phyloP scores from a whole-genome alignment of 1,140 invertebrate species.

The Halyomorpha halys region DNA sequence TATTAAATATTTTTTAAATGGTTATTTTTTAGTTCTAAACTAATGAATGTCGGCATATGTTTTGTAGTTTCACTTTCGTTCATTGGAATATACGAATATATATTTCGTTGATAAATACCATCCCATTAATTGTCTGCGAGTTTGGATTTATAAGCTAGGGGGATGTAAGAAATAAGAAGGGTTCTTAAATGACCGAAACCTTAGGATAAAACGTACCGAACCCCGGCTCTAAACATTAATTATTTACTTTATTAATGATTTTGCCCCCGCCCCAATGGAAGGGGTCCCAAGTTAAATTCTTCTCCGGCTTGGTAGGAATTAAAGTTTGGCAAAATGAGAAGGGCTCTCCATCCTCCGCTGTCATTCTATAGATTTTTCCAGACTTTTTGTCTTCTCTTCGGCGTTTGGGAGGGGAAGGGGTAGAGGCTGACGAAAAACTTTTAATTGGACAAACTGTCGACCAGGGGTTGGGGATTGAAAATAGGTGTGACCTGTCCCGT shows the following conservation, averaged over 20 bases:
- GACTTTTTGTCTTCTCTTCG: slow-evolving; percentile 4
- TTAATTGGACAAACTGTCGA: slow-evolving; percentile 8
- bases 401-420: neutral
- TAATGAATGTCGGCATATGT: too few species aligned
- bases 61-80: too few species aligned
- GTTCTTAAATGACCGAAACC: too few species aligned
- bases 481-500: neutral
- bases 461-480: slow-evolving; percentile 3
- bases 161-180: too few species aligned
- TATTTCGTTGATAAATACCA: too few species aligned
- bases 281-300: slow-evolving; percentile 14
- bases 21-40: too few species aligned
- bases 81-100: too few species aligned
- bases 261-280: slow-evolving; percentile 4
- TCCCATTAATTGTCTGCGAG: too few species aligned
- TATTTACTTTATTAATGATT: slow-evolving; percentile 24
- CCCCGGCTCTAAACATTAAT: slow-evolving; percentile 18
- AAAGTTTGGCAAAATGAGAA: slow-evolving; percentile 21
- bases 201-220: slow-evolving; percentile 10
- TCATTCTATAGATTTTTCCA: slow-evolving; percentile 17
- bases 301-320: slow-evolving; percentile 8
- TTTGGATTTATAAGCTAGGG: too few species aligned
- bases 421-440: slow-evolving; percentile 1
- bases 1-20: too few species aligned
- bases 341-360: slow-evolving; percentile 9